Percentiles rank a stretch among this genome's conserved stretches.
Evolutionary conservation across 2,797 vertebrate genomes (phyloP).

Genomic region (Catamblyrhynchus diadema): DNA sequence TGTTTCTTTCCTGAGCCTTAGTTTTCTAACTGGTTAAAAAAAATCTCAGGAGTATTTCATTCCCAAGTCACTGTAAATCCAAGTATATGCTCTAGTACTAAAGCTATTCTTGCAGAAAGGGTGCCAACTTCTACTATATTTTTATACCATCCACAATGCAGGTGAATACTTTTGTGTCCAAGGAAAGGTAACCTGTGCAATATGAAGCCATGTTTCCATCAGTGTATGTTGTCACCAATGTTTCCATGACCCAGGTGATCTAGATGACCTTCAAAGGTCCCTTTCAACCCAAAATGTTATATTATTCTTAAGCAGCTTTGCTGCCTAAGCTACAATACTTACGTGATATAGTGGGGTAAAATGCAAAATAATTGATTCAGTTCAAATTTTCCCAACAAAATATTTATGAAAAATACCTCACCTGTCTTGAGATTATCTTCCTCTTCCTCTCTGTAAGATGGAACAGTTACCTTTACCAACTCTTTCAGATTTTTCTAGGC

Average conservation of each 20-base stretch:
- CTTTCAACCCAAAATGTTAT: background rate
- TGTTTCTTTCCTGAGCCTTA: background rate
- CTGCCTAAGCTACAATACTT: background rate
- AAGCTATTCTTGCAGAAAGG: background rate
- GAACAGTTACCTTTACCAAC: background rate
- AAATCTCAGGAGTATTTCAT: background rate
- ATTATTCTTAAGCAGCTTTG: background rate
- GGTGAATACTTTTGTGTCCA: background rate
- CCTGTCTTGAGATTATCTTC: background rate
- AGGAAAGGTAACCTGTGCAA: background rate
- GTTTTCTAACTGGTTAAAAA: background rate
- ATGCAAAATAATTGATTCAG: background rate
- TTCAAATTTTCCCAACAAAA: background rate
- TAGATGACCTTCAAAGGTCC: background rate
- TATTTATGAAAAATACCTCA: background rate
- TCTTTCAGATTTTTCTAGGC: background rate
- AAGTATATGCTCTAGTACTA: background rate
- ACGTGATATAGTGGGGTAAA: background rate
- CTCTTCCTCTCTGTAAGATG: background rate
- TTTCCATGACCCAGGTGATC: background rate
- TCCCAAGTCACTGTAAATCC: background rate
- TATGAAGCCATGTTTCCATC: background rate
- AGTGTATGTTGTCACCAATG: background rate
- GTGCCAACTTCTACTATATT: background rate
- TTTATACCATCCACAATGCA: background rate